Percentiles rank a stretch among this genome's conserved stretches.
These are phyloP conservation scores for Steatornis caripensis DNA, from an alignment of 2,113 vertebrate genomes.

Conservation along the genomic window DNA sequence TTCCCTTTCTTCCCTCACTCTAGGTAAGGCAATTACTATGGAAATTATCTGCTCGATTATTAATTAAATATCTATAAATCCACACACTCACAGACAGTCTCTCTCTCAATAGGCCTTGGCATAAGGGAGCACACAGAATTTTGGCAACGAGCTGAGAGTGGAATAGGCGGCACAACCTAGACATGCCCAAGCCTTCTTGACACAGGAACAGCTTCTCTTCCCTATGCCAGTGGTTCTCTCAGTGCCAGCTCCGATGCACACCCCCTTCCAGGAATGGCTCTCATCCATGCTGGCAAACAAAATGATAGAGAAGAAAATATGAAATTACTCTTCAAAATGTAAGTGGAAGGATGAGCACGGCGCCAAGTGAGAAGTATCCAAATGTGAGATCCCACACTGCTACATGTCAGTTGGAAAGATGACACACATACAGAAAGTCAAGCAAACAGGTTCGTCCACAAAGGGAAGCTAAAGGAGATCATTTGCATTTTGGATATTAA, in stretches of 20 bases:
- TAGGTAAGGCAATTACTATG: background rate
- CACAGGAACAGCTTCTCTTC: conserved; percentile 77
- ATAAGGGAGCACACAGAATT: conserved; percentile 60
- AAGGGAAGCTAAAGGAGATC: conserved; percentile 21
- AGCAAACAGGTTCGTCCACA: conserved; percentile 52
- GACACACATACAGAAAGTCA: conserved; percentile 48
- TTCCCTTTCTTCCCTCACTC: background rate
- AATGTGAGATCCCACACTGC: conserved; percentile 75
- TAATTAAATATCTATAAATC: conserved; percentile 65
- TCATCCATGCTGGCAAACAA: conserved; percentile 80
- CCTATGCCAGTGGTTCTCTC: conserved; percentile 68
- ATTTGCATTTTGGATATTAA: conserved; percentile 15
- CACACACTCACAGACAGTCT: conserved; percentile 53
- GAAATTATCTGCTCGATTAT: conserved; percentile 39
- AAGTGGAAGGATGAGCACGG: conserved; percentile 73
- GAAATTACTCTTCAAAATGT: conserved; percentile 81
- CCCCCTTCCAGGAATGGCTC: conserved; percentile 80
- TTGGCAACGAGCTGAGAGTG: conserved; percentile 48
- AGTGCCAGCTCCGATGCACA: conserved; percentile 73
- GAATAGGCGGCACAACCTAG: conserved; percentile 62
- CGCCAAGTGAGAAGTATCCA: conserved; percentile 76
- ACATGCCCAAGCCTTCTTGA: conserved; percentile 72
- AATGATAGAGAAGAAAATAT: conserved; percentile 80
- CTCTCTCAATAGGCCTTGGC: conserved; percentile 61
- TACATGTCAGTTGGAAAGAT: conserved; percentile 74